Base-by-base conservation (phyloP, 53 echinoderm and acorn worm genomes). In the Arbacia lixula region DNA sequence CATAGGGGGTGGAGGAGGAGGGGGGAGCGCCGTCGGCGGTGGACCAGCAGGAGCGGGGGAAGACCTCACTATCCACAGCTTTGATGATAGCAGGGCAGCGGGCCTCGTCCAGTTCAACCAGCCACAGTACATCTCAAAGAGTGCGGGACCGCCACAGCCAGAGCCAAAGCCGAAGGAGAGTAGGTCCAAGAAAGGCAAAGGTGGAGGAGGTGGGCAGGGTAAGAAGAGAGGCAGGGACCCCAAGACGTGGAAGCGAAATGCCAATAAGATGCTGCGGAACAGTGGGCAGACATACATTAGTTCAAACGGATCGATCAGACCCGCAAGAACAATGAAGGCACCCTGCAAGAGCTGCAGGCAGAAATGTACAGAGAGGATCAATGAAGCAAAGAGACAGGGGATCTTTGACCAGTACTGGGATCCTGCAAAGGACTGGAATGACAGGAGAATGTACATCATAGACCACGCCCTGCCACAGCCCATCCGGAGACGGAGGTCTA, bases 311-410 rank as follows among this genome's bases (percentile, higher is more conserved):
- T 27, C 26, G 12, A 1, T 78, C 16, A 78, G 35, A 38, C 79
- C 79, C 24, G 60, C 79, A 12, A 58, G 79, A 60, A 26, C 22
- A 28, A 38, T 78, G 60, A 78, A 60, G 60, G 79, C 57, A 16
- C 29, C 79, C 1, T 78, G 79, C 39, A 57, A 60, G 39, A 78
- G 60, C 60, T 78, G 79, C 43, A 24, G 79, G 5, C 79, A 78
- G 60, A 34, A 38, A 27, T 78, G 79, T 19, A 20, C 79, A 12
- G 79, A 78, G 42, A 39, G 79, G 34, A 60, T 78, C 36, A 60
- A 4, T 26, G 79, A 60, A 19, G 79, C 57, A 28, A 12, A 78
- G 79, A 21, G 79, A 28, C 38, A 60, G 29, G 39, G 39, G 42
- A 57, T 78, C 20, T 78, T 78, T 43, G 60, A 78, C 17, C 24